A percentile compares a stretch with the other conserved stretches of the same genome.
Conservation (phyloP, 1,140 invertebrate species). For the Drosophila murphyi region DNA sequence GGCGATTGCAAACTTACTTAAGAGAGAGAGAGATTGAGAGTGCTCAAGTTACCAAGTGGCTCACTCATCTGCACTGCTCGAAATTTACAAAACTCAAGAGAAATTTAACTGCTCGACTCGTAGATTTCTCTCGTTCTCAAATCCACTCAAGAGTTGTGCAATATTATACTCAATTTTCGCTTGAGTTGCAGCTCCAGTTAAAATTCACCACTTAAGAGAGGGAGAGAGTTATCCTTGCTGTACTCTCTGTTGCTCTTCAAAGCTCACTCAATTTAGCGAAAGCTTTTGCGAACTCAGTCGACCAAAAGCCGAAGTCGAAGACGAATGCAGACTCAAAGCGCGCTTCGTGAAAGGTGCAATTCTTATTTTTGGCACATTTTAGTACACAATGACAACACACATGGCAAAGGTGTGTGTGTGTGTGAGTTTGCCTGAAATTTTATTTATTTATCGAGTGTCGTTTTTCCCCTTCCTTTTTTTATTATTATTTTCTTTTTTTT, state of each 20-base stretch:
- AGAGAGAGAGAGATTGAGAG: background rate
- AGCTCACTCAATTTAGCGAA: conserved; percentile 42
- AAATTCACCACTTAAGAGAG: conserved; percentile 59
- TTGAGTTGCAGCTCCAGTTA: conserved; percentile 2
- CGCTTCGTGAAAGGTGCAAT: conserved; percentile 22
- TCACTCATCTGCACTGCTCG: background rate
- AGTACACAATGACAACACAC: conserved; percentile 62
- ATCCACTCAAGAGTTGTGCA: conserved; percentile 2
- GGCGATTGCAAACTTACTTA: no score
- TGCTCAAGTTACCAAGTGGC: no score
- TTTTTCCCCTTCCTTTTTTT: background rate
- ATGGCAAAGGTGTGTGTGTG: conserved; percentile 31
- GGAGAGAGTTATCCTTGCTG: conserved; percentile 9
- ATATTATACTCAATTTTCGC: no score
- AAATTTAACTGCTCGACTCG: background rate
- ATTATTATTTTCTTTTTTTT: conserved; percentile 16
- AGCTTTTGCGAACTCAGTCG: conserved; percentile 45
- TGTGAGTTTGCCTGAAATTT: conserved; percentile 52
- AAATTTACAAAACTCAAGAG: background rate
- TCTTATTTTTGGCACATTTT: conserved; percentile 58
- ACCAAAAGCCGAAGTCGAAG: background rate
- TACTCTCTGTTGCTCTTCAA: background rate
- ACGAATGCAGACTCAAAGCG: conserved; percentile 2
- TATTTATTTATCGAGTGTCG: conserved; percentile 71
- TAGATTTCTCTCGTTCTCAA: background rate